Percentiles rank a stretch among this genome's conserved stretches.
These are phyloP conservation scores for Ochropleura leucogaster DNA, from an alignment of 2,888 invertebrate species.

Conservation along the genomic window DNA sequence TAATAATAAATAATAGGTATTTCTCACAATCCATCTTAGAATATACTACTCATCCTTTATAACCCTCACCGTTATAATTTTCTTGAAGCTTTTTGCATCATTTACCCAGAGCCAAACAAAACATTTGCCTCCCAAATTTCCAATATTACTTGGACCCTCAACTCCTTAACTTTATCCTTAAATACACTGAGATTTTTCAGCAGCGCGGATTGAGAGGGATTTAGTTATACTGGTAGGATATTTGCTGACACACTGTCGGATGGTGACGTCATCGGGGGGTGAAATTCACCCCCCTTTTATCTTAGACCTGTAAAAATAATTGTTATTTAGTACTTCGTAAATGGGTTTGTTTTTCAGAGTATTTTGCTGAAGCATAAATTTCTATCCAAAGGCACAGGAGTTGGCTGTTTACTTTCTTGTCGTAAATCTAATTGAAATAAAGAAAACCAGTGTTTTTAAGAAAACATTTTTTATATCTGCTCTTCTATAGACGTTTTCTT, in stretches of 20 bases:
- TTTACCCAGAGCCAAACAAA: slow-evolving; percentile 79
- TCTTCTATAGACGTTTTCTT: too few relatives aligned
- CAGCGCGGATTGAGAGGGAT: slow-evolving; percentile 54
- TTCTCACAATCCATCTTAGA: slow-evolving; percentile 70
- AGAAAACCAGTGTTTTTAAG: neutral
- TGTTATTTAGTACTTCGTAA: slow-evolving; percentile 49
- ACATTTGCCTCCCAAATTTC: slow-evolving; percentile 62
- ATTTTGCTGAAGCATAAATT: slow-evolving; percentile 8
- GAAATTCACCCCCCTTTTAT: slow-evolving; percentile 57
- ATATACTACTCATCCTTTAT: slow-evolving; percentile 59
- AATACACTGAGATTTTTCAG: slow-evolving; percentile 30
- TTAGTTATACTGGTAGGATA: slow-evolving; percentile 68
- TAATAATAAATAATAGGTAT: slow-evolving; percentile 56
- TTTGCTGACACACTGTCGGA: slow-evolving; percentile 66
- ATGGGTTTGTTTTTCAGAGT: slow-evolving; percentile 57
- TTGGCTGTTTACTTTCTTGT: neutral
- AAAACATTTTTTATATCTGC: too few relatives aligned
- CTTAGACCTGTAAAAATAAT: slow-evolving; percentile 66
- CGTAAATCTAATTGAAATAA: neutral
- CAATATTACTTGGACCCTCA: slow-evolving; percentile 64
- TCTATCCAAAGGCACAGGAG: neutral
- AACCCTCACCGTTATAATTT: slow-evolving; percentile 66
- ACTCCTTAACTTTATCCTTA: slow-evolving; percentile 59
- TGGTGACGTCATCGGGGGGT: slow-evolving; percentile 69
- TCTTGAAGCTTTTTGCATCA: slow-evolving; percentile 81